Base-by-base conservation (phyloP, 1,140 invertebrate genomes). In the Drosophila obscura region DNA sequence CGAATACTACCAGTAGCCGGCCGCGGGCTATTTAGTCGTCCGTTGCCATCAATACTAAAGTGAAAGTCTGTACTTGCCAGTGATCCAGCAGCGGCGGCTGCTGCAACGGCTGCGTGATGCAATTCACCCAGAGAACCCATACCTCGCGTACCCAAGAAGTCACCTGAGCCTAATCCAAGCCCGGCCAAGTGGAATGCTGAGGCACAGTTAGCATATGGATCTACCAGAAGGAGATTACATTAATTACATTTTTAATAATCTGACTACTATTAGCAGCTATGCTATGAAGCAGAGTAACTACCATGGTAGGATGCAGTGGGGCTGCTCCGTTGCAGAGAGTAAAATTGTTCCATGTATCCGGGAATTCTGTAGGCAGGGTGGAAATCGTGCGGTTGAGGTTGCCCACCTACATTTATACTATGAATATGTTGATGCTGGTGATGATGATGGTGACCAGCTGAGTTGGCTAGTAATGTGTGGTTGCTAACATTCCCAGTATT, bases 61-160 rank as follows among this genome's bases (percentile, higher is more conserved):
- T 95, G 94, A 80, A 96, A 94, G 80, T 96, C 95, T 4, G 94
- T 94, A 44, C 95, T 95, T 13, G 95, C 94, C 55, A 96, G 91
- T n/a, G 95, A 95, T 57, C 95, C 80, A 3, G 80, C 82, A 0
- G 85, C 89, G 0, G 79, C 79, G 9, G 82, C 85, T 6, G 90
- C 90, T 35, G 82, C 90, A 5, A 91, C 90, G 6, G 85, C 82
- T 5, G 80, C 78, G n/a, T 84, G 84, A 73, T 92, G 91, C 3
- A 91, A 19, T 6, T 91, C 91, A 19, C 71, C 76, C 1, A 91
- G 19, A 0, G 90, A 83, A 6, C 85, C 79, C 53, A 85, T 66
- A 1, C 82, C 71, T 6, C 89, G 75, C 4, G 73, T 68, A 2
- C 68, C 66, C 24, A 92, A 69, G 69, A 91, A 92, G 41, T 92